Evolutionary conservation across 1,140 invertebrate species (phyloP).

Genomic region (Grapholita molesta): DNA sequence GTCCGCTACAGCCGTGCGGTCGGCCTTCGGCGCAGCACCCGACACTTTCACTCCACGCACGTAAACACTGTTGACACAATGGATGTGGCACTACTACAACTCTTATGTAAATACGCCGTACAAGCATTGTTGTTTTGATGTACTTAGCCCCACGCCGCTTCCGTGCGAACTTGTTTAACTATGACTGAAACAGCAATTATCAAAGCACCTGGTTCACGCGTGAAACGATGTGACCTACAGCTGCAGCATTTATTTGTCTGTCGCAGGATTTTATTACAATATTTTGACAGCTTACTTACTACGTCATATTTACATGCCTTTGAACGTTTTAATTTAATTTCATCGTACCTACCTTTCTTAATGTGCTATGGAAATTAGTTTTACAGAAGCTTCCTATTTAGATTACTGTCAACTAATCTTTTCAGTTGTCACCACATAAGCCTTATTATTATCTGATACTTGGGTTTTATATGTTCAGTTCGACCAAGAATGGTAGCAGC

Average conservation of each 20-base stretch:
- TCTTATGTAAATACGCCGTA: constrained; percentile 13
- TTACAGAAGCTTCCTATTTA: no score
- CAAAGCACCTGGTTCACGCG: background rate
- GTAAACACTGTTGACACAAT: constrained; percentile 40
- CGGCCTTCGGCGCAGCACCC: constrained; percentile 54
- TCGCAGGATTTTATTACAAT: background rate
- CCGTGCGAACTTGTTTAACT: constrained; percentile 2
- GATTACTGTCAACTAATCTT: no score
- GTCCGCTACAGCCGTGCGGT: constrained; percentile 26
- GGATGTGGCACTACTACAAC: constrained; percentile 47
- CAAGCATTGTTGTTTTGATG: constrained; percentile 13
- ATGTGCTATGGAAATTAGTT: no score
- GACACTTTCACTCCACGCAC: constrained; percentile 68
- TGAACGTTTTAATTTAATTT: background rate
- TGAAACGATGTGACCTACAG: background rate
- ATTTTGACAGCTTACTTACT: background rate
- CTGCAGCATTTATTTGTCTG: background rate
- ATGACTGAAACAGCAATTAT: background rate
- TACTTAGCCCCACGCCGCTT: background rate
- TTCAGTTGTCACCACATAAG: no score
- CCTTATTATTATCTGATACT: no score
- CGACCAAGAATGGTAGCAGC: no score
- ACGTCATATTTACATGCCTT: background rate
- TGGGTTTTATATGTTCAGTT: no score
- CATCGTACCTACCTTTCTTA: no score